Base-by-base conservation (phyloP, 2,113 vertebrate species). In the Seriola aureovittata region DNA sequence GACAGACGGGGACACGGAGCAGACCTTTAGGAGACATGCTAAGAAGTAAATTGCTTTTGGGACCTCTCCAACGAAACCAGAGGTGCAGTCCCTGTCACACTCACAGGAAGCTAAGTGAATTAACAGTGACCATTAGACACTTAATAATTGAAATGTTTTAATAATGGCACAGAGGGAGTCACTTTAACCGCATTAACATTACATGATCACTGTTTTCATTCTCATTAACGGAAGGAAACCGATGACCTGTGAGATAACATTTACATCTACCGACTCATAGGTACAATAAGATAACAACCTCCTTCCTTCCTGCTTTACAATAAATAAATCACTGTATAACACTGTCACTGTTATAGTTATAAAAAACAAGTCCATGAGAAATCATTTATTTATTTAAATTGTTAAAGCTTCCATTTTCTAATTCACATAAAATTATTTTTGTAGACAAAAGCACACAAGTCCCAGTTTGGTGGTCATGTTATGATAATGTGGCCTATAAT, bases 141-240 rank as follows among this genome's bases (percentile, higher is more conserved):
- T 94, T 90, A 93, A 93, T 95, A 90, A 94, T 94, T 92, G 55
- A 93, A 85, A 88, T 88, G 71, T 82, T 91, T 92, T 90, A 91
- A 94, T 94, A 91, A 93, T 65, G 82, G 82, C 90, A 83, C 85
- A 78, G 63, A 89, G 87, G 91, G 90, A 92, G 80, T 85, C 84
- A 88, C 87, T 93, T 91, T 89, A 84, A 67, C 70, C 29, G 23
- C 87, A 94, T 93, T 92, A 95, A 92, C 88, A 90, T 93, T 93
- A 92, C 88, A 94, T 92, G 91, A 91, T 86, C 79, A 69, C 65
- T 82, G 82, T 90, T 90, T 89, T 83, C 55, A 59, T 67, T 90
- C 75, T 83, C 46, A 80, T 82, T 63, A 87, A 72, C 57, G 54
- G 38, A 82, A 29, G n/a, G 12, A 71, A 64, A 78, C 13, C 1